These are phyloP conservation scores for Microtus montanus DNA, from an alignment of 2,113 vertebrate genomes.

Conservation along the genomic window DNA sequence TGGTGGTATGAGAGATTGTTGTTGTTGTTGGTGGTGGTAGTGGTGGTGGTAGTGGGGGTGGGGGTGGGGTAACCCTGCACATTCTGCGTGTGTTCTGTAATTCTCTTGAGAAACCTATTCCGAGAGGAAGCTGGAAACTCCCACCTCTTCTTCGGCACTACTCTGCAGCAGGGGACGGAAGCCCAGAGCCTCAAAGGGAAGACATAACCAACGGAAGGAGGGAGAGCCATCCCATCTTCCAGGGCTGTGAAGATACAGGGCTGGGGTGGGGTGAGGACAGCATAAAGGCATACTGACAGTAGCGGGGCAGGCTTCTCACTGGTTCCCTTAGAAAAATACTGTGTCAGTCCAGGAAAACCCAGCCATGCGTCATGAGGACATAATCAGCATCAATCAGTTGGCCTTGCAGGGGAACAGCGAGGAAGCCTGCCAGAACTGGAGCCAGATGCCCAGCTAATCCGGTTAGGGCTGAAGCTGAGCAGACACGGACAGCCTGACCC, in stretches of 20 bases:
- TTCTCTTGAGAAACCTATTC: neutral
- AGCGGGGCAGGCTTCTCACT: neutral
- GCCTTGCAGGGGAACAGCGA: neutral
- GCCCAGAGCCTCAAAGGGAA: neutral
- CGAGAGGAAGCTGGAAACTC: neutral
- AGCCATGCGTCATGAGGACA: neutral
- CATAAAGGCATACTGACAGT: accelerated
- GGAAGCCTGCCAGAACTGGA: neutral
- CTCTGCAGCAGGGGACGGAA: neutral
- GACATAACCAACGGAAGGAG: neutral
- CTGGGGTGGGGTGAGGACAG: too few relatives aligned
- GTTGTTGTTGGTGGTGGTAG: too few relatives aligned
- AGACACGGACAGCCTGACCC: neutral
- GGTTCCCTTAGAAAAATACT: neutral
- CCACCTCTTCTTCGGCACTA: accelerated
- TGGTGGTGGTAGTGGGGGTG: too few relatives aligned
- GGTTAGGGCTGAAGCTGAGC: neutral
- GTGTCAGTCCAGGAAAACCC: neutral
- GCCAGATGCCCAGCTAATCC: constrained; percentile 30
- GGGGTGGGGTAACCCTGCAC: neutral
- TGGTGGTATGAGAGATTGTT: too few relatives aligned
- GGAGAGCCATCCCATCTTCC: accelerated
- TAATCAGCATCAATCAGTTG: neutral
- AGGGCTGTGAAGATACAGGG: neutral
- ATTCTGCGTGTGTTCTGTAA: neutral